These are phyloP conservation scores for Lasaia peninsularis DNA, from an alignment of 1,140 invertebrate genomes.

Conservation along the genomic window DNA sequence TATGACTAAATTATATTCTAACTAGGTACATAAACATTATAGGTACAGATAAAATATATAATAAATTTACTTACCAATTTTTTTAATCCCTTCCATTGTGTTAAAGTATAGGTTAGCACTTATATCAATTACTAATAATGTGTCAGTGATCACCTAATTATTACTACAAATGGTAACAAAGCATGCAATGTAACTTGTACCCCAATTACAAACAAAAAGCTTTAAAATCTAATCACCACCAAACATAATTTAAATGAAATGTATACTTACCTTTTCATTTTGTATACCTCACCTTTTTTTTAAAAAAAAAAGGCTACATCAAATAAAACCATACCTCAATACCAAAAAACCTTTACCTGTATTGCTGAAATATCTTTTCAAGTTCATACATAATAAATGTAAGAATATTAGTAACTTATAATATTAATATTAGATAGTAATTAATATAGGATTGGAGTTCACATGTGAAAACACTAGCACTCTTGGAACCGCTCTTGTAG, in stretches of 20 bases:
- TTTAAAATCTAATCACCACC: conserved; percentile 9
- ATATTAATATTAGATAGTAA: conserved; percentile 69
- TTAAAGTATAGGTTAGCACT: background rate
- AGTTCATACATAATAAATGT: conserved; percentile 50
- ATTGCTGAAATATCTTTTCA: conserved; percentile 58
- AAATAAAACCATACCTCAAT: conserved; percentile 48
- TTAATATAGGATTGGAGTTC: conserved; percentile 68
- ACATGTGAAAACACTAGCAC: conserved; percentile 77
- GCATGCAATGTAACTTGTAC: conserved; percentile 48
- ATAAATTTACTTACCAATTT: background rate
- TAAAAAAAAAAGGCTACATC: conserved; percentile 63
- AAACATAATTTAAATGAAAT: conserved; percentile 24
- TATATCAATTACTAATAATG: background rate
- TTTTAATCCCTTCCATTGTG: background rate
- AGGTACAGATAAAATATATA: background rate
- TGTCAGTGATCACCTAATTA: conserved; percentile 1
- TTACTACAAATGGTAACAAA: conserved; percentile 11
- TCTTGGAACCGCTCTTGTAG: conserved; percentile 66
- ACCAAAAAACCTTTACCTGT: conserved; percentile 60
- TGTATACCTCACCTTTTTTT: conserved; percentile 60
- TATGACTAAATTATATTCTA: conserved; percentile 5
- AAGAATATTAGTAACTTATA: conserved; percentile 71
- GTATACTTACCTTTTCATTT: conserved; percentile 53
- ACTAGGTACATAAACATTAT: conserved; percentile 4
- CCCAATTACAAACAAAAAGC: conserved; percentile 45